Base-by-base conservation (phyloP, 2,888 invertebrate genomes). In the Actias luna region DNA sequence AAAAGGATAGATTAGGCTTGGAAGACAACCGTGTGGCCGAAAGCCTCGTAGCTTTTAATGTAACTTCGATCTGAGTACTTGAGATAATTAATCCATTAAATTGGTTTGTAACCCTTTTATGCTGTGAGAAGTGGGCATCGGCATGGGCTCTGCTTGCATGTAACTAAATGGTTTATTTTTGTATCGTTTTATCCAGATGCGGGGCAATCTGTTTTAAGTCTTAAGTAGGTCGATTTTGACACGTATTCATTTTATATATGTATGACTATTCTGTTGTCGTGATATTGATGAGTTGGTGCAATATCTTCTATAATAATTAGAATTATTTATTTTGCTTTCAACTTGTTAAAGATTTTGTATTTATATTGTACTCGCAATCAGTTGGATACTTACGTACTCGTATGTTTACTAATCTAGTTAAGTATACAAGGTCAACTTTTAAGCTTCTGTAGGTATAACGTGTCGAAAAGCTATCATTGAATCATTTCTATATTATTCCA, bases 61-160 rank as follows among this genome's bases (percentile, higher is more conserved):
- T 70, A 75, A 73, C 75, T 74, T 75, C 77, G 80, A 84, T 84
- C 82, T 78, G 72, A 76, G 83, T 85, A 87, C 87, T 89, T 82
- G 84, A 88, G 87, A 87, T 89, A 90, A 92, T 90, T 87, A 89
- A 89, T 87, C 85, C 84, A 89, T 91, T 88, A 88, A 85, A 86
- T 85, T 80, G 81, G 80, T 81, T 78, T 78, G 82, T 83, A 81
- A 83, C 84, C 84, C 84, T 84, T 84, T 84, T 78, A 84, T 78
- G 76, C 76, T 84, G 86, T 86, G 86, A 82, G 87, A 86, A 87
- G 82, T 74, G 77, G 74, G 73, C 69, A 36, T 59, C 16, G 55
- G 57, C 69, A 35, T 63, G n/a, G n/a, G 61, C 61, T 57, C 18
- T 18, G 72, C 70, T 73, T 72, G 76, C 74, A 76, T 59, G 59